A percentile compares a stretch with the other conserved stretches of the same genome.
phyloP scores from a whole-genome alignment of 2,113 vertebrate species.

The Tachuris rubrigastra region DNA sequence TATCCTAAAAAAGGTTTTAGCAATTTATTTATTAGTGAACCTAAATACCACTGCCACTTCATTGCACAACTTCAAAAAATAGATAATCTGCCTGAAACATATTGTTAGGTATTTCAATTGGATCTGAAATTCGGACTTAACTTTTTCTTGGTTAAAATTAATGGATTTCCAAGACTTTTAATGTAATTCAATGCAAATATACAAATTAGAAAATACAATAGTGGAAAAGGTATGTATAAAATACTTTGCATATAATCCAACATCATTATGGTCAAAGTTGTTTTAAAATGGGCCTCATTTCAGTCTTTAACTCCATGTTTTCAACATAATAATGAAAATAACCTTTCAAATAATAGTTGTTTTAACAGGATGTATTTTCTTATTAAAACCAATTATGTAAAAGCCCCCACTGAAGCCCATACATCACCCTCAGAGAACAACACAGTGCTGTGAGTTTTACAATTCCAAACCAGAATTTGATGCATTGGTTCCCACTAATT shows the following conservation, averaged over 20 bases:
- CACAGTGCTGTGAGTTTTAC: neutral
- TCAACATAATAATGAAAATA: neutral
- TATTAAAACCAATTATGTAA: neutral
- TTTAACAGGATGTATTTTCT: neutral
- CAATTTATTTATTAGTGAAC: neutral
- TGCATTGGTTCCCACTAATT: neutral
- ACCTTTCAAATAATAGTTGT: neutral
- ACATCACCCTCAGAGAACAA: neutral
- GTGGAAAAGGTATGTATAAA: neutral
- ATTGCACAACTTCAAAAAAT: neutral
- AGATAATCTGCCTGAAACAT: neutral
- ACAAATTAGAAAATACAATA: neutral
- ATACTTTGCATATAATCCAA: neutral
- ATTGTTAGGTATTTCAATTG: neutral
- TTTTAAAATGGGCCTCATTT: neutral
- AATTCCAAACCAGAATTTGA: neutral
- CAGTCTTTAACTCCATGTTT: neutral
- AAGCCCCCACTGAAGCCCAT: neutral
- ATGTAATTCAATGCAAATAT: neutral
- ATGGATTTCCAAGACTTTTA: neutral
- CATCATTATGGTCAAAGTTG: neutral
- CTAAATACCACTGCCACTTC: neutral
- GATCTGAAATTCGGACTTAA: neutral
- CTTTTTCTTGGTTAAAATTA: neutral
- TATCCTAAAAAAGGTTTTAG: neutral